Base-by-base conservation (phyloP, 1,140 invertebrate genomes). In the Papilio aristodemus region DNA sequence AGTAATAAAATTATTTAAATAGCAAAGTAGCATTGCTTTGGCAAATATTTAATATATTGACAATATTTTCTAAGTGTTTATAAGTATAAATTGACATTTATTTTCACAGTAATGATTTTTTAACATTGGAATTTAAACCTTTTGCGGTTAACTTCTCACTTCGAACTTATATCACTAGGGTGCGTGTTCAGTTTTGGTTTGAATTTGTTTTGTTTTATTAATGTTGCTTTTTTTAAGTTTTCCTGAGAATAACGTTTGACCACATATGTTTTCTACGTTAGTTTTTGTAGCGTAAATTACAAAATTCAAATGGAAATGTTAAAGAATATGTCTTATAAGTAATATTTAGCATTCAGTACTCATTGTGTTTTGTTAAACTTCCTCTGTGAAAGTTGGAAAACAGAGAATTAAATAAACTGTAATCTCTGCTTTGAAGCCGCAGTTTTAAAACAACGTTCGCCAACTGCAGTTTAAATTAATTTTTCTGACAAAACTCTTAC, bases 81-180 rank as follows among this genome's bases (percentile, higher is more conserved):
- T n/a, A n/a, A n/a, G n/a, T n/a, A n/a, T n/a, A n/a, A n/a, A n/a
- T n/a, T n/a, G n/a, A n/a, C n/a, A n/a, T n/a, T n/a, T n/a, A n/a
- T n/a, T n/a, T n/a, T n/a, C n/a, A n/a, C n/a, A n/a, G n/a, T n/a
- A n/a, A n/a, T n/a, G n/a, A n/a, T n/a, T n/a, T n/a, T n/a, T n/a
- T n/a, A n/a, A n/a, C n/a, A n/a, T n/a, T n/a, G n/a, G n/a, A n/a
- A n/a, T n/a, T n/a, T n/a, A n/a, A n/a, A n/a, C n/a, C n/a, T n/a
- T n/a, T n/a, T n/a, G n/a, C n/a, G n/a, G n/a, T n/a, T n/a, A n/a
- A n/a, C n/a, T n/a, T n/a, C n/a, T n/a, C n/a, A n/a, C n/a, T n/a
- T n/a, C n/a, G n/a, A 72, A 77, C 83, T 86, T 86, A 84, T 83
- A 88, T 80, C 74, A 77, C 64, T 70, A 72, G 46, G 60, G 60